phyloP scores from a whole-genome alignment of 2,797 vertebrate species.

The Phataginus tetradactyla region DNA sequence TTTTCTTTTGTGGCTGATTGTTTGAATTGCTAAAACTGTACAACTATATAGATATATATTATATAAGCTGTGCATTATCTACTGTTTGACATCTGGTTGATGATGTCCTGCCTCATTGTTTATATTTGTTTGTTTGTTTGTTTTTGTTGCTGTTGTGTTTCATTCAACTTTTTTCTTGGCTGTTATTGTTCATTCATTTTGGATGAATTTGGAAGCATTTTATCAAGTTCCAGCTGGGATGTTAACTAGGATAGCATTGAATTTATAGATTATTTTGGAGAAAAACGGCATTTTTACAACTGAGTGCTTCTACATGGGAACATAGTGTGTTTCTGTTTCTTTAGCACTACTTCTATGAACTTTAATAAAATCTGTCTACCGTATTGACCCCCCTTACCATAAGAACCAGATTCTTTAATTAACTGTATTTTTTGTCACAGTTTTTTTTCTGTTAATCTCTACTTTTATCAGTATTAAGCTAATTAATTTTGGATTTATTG shows the following conservation, averaged over 20 bases:
- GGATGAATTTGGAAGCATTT: not conserved
- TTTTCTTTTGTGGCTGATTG: not conserved
- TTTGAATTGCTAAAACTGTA: not conserved
- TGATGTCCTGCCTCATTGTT: not conserved
- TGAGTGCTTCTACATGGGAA: not conserved
- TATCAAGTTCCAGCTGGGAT: not conserved
- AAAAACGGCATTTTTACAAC: not conserved
- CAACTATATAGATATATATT: not conserved
- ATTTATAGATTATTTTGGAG: not conserved
- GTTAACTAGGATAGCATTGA: not conserved
- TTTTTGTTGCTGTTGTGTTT: not conserved
- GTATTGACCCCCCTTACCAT: not conserved
- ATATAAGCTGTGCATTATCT: not conserved
- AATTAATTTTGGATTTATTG: constrained; percentile 6
- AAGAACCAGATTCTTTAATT: not conserved
- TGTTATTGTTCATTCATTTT: not conserved
- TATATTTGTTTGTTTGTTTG: not conserved
- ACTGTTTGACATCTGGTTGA: not conserved
- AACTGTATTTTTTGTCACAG: not conserved
- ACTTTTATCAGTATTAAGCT: not conserved
- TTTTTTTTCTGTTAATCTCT: not conserved
- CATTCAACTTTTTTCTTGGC: not conserved
- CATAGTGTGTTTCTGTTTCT: not conserved
- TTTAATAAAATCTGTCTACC: not conserved
- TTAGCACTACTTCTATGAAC: not conserved